Evolutionary conservation across 2,113 vertebrate species (phyloP), one percentile per base, ranked within the genome.

Genomic region (Leptobrachium ailaonicum): DNA sequence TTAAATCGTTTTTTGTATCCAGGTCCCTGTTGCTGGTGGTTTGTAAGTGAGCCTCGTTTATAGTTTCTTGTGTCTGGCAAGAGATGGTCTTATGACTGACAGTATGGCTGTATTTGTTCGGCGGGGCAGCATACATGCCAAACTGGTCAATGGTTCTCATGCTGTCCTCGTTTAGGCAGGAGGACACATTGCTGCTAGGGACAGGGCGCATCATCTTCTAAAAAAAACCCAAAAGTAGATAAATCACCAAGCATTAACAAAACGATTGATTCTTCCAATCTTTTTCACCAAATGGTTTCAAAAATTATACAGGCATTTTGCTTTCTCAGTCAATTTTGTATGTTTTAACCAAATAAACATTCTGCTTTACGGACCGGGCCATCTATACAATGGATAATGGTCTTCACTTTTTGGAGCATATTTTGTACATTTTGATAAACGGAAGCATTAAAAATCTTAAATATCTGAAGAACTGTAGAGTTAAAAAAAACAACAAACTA

Each of bases 131-230:
- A 47, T 97, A 98, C 79, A 99, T 89, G 85, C 98, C 96, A 87
- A 98, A 98, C 89, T 98, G 96, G 66, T 95, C 88, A 0, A 93
- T 83, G 0, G 95, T 87, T 89, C 95, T 96, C 89, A 95, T 93
- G 50, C 86, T 89, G 75, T 99, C 96, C 83, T 98, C 96, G 0
- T 86, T 95, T 9, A 99, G 92, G 86, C 96, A 98, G 10, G 96
- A 96, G 66, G 96, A 94, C 78, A 93, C 87, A 73, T 91, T 97
- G 79, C 90, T 87, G 92, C 87, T 94, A 80, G 95, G 90, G 89
- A 97, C 96, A 73, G 96, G 96, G 87, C 96, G 97, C 96, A 98
- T 98, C 96, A 99, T 99, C 92, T 93, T 98, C 94, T 95, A 93
- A 83, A 82, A 88, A 77, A 89, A 83, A 2, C 90, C 89, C 82